phyloP scores from a whole-genome alignment of 2,113 vertebrate species.

The Vombatus ursinus region DNA sequence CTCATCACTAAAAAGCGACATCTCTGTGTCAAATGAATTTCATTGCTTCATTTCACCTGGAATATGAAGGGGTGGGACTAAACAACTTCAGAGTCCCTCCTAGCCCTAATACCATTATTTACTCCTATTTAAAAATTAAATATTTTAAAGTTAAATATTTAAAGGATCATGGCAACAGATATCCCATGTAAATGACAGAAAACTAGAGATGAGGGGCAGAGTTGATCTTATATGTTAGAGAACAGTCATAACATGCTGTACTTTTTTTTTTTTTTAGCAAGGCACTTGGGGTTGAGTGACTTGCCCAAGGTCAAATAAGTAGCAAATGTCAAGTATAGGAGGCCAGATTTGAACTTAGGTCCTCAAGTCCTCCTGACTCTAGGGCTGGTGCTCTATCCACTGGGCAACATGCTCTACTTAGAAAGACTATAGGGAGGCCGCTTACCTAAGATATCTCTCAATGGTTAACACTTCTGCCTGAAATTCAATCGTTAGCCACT shows the following conservation, averaged over 20 bases:
- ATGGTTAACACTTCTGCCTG: not conserved
- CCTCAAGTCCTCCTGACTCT: too few relatives aligned
- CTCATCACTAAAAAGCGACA: not conserved
- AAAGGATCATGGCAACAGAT: not conserved
- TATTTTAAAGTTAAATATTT: constrained; percentile 19
- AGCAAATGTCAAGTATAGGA: too few relatives aligned
- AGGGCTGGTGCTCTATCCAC: too few relatives aligned
- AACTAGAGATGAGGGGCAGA: not conserved
- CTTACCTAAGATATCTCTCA: not conserved
- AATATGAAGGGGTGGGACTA: not conserved
- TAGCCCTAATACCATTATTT: not conserved
- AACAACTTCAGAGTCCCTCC: not conserved
- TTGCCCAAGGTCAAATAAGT: not conserved
- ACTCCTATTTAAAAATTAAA: not conserved
- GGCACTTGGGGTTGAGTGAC: not conserved
- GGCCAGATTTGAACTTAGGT: too few relatives aligned
- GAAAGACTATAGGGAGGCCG: not conserved
- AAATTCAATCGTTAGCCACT: not conserved
- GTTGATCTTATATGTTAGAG: not conserved
- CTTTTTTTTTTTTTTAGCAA: not conserved
- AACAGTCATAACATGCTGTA: not conserved
- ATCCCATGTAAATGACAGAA: not conserved
- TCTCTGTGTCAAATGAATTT: not conserved
- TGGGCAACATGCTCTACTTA: not conserved
- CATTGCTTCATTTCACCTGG: not conserved